Evolutionary conservation across 2,113 vertebrate genomes (phyloP), one percentile per base, ranked within the genome.

Genomic region (Megaceryle torquata): DNA sequence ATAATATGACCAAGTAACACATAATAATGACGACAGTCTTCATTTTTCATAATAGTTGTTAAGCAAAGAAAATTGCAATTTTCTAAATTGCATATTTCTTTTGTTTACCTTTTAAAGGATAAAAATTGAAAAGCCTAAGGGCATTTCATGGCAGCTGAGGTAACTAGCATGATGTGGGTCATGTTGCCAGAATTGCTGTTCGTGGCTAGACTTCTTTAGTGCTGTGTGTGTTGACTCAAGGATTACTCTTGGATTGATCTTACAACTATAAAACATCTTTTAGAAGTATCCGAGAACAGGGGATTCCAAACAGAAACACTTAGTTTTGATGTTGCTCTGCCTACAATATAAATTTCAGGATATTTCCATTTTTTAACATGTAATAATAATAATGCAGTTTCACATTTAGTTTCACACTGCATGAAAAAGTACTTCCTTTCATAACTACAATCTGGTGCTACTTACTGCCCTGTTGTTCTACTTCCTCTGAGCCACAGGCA

Each of bases 1-100:
- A 84, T 89, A 88, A 93, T 53, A 92, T 68, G 78, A 87, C 78
- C 53, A 85, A 87, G 82, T 81, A 90, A 86, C 41, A 60, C 59
- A 65, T 10, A 91, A 86, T 76, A 92, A 94, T 64, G 68, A 89
- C 1, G 3, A 78, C 7, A 29, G 57, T 76, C 35, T 93, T 56
- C 61, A 89, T 57, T 69, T 82, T 82, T 93, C 65, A 56, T 71
- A 84, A 79, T 2, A 72, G 50, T 50, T 60, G 46, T 22, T 87
- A 60, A 71, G 89, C 39, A 87, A 46, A 82, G 60, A 84, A 87
- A 91, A 70, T 10, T 29, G 31, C 82, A 60, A 35, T 59, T 78
- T 91, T 71, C 60, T 54, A 84, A 85, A 89, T 24, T 46, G 39
- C 61, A 29, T 28, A 77, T 61, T n/a, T 51, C 63, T 93, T 80